Percentiles rank a stretch among this genome's conserved stretches.
phyloP scores from a whole-genome alignment of 2,888 invertebrate species.

The Acrobasis suavella region DNA sequence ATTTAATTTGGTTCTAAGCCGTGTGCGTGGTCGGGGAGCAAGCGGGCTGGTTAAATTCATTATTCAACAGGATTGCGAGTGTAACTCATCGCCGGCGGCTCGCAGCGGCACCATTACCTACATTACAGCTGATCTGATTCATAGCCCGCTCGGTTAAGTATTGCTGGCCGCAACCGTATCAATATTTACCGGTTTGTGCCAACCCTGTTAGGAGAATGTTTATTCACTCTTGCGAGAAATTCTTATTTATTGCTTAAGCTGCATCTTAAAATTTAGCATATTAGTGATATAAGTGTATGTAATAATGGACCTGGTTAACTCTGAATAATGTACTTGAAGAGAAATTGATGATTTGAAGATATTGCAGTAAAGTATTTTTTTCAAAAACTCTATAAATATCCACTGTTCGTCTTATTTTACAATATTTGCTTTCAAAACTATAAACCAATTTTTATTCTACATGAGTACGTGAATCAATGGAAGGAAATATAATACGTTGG shows the following conservation, averaged over 20 bases:
- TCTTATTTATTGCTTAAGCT: not conserved
- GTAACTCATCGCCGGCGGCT: constrained; percentile 48
- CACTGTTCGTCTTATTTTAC: too few species aligned
- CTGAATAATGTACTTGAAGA: too few species aligned
- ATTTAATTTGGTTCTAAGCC: constrained; percentile 15
- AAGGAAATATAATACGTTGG: constrained; percentile 8
- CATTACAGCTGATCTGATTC: constrained; percentile 46
- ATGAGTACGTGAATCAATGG: not conserved
- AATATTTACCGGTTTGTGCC: constrained; percentile 20
- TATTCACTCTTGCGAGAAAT: not conserved
- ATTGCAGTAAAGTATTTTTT: too few species aligned
- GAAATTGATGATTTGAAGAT: too few species aligned
- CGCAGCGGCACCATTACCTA: constrained; percentile 39
- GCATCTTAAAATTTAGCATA: not conserved
- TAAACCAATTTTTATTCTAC: not conserved
- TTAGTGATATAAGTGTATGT: not conserved
- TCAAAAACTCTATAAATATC: too few species aligned
- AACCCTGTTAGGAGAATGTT: constrained; percentile 6
- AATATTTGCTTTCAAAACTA: too few species aligned
- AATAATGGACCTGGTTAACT: too few species aligned
- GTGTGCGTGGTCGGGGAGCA: constrained; percentile 38
- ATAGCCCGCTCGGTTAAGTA: constrained; percentile 32
- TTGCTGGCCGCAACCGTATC: constrained; percentile 19
- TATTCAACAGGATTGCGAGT: constrained; percentile 57
- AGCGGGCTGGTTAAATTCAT: constrained; percentile 50